These are phyloP conservation scores for Spilarctia lutea DNA, from an alignment of 2,888 invertebrate species.

Conservation along the genomic window DNA sequence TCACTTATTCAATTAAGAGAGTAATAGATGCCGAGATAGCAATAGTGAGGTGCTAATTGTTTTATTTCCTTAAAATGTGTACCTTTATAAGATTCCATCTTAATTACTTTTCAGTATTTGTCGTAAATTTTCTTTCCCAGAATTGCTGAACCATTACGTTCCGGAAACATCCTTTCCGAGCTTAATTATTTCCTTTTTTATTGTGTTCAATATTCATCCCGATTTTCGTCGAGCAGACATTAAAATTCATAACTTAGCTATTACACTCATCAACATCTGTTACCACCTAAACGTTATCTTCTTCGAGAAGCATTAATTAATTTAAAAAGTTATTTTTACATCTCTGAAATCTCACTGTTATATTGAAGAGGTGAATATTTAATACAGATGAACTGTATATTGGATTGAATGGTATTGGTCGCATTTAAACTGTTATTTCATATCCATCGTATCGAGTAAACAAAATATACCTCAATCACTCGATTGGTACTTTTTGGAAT, in stretches of 20 bases:
- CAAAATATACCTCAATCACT: not conserved
- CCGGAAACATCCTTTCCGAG: conserved; percentile 73
- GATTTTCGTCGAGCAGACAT: conserved; percentile 77
- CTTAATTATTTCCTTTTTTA: conserved; percentile 79
- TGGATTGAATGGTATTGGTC: not conserved
- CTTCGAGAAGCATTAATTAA: conserved; percentile 75
- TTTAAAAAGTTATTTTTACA: conserved; percentile 62
- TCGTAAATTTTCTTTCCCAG: conserved; percentile 69
- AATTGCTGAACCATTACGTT: conserved; percentile 70
- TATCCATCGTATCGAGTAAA: not conserved
- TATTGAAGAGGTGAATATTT: conserved; percentile 32
- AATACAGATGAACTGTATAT: conserved; percentile 7
- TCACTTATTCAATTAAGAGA: too few relatives aligned
- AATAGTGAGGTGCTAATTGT: conserved; percentile 29
- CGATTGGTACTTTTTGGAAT: not conserved
- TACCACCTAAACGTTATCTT: conserved; percentile 74
- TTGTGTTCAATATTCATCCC: conserved; percentile 79
- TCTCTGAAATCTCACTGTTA: conserved; percentile 30
- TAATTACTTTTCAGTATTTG: conserved; percentile 76
- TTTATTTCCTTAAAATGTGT: conserved; percentile 46
- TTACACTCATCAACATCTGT: conserved; percentile 82
- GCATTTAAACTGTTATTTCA: not conserved
- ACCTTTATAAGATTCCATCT: conserved; percentile 73
- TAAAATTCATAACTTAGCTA: conserved; percentile 82
- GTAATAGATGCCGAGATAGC: conserved; percentile 7